Evolutionary conservation across 2,797 vertebrate species (phyloP), one percentile per base, ranked within the genome.

Genomic region (Alosa sapidissima): DNA sequence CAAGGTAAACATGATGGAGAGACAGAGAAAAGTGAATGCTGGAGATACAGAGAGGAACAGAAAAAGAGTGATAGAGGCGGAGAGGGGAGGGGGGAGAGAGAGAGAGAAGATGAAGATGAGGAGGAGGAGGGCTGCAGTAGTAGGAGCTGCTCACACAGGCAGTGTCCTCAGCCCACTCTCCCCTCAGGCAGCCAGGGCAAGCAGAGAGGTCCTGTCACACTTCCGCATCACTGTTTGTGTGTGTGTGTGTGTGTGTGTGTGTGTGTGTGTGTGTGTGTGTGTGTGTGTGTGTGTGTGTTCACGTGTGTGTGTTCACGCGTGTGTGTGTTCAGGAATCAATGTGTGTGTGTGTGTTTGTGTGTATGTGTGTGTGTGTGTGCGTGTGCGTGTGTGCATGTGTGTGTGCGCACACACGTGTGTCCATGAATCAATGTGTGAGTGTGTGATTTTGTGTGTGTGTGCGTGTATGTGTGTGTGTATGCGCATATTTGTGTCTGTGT

Each of bases 1-100:
- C 9, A 0, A 52, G 14, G 16, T 21, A 81, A 58, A 48, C 9
- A 65, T 65, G 58, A 82, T 54, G 81, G 60, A 86, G 47, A 84
- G 48, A 68, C 10, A 81, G 60, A 82, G 68, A 36, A 54, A 48
- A 81, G 60, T 48, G 45, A 45, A 82, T 13, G 3, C 9, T 52
- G 72, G 36, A 81, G 75, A 24, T 14, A 62, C 5, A 28, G 75
- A 58, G n/a, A 45, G 47, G 36, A 41, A 49, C 81, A 54, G 83
- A 51, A 85, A 55, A 41, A 78, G n/a, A 65, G 10, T 0, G n/a
- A 65, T 13, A 65, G 62, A 28, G 9, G 8, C 1, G 5, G 7
- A 65, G n/a, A 65, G 6, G 11, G n/a, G 19, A 5, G 19, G 58
- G 7, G n/a, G 5, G 7, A 24, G 60, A 1, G 24, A 11, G 6